These are phyloP conservation scores for Ciconia stormi DNA, from an alignment of 2,113 vertebrate genomes.

Conservation along the genomic window DNA sequence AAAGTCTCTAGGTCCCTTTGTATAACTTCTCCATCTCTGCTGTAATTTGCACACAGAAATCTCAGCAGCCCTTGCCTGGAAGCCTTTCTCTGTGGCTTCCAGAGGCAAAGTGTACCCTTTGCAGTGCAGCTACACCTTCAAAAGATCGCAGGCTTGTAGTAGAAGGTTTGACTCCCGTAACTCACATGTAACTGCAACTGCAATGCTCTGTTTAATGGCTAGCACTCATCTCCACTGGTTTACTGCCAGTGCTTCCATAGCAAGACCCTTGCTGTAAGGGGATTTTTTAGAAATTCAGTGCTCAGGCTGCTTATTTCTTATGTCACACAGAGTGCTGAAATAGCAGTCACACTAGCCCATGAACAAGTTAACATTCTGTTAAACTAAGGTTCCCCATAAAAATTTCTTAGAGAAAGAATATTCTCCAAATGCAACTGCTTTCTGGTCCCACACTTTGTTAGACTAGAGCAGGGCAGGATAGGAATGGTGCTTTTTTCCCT, in stretches of 20 bases:
- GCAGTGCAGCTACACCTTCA: not conserved
- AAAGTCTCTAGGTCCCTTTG: not conserved
- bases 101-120: not conserved
- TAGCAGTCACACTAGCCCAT: fast-evolving
- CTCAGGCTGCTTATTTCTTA: not conserved
- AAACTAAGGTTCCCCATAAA: not conserved
- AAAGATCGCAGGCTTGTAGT: not conserved
- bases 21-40: not conserved
- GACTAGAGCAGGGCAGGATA: not conserved
- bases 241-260: not conserved
- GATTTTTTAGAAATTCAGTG: not conserved
- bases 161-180: not conserved
- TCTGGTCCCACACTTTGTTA: not conserved
- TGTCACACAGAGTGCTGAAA: not conserved
- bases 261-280: not conserved
- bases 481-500: fast-evolving
- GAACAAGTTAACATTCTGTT: not conserved
- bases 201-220: not conserved
- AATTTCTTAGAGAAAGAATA: not conserved
- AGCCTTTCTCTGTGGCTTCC: not conserved
- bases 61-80: not conserved
- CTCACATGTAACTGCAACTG: not conserved
- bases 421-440: not conserved
- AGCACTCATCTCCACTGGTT: not conserved
- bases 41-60: not conserved